Percentiles rank a stretch among this genome's conserved stretches.
These are phyloP conservation scores for Platyrinchus mystaceus DNA, from an alignment of 2,797 vertebrate species.

Conservation along the genomic window DNA sequence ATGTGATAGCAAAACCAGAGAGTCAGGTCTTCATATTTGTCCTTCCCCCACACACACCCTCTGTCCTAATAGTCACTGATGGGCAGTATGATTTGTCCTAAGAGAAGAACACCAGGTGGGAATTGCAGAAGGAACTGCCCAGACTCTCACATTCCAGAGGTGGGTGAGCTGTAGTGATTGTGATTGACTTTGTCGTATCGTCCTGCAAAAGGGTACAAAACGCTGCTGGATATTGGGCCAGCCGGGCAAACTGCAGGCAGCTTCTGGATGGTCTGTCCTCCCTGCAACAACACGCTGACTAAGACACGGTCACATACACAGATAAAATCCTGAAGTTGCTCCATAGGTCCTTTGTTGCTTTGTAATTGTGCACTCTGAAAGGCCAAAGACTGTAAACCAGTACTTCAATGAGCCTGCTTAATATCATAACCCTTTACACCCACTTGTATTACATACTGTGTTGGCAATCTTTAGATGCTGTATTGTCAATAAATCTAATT, in stretches of 20 bases:
- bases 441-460: not conserved
- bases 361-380: not conserved
- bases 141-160: too few species aligned
- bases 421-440: not conserved
- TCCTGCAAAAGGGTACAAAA: not conserved
- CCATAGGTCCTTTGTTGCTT: not conserved
- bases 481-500: not conserved
- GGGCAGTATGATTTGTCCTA: not conserved
- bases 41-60: rapidly evolving
- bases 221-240: not conserved
- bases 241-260: not conserved
- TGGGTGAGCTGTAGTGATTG: too few species aligned
- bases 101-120: not conserved
- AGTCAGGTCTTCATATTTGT: rapidly evolving
- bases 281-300: not conserved
- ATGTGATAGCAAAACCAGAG: not conserved
- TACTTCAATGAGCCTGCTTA: not conserved
- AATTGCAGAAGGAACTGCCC: not conserved
- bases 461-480: not conserved
- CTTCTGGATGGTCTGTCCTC: not conserved
- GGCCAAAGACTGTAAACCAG: not conserved
- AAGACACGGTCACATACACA: not conserved
- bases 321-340: not conserved
- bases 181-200: not conserved
- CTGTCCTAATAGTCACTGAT: too few species aligned